A percentile compares a stretch with the other conserved stretches of the same genome.
These are phyloP conservation scores for Gymnocephalus cernua DNA, from an alignment of 2,113 vertebrate genomes.

Conservation along the genomic window DNA sequence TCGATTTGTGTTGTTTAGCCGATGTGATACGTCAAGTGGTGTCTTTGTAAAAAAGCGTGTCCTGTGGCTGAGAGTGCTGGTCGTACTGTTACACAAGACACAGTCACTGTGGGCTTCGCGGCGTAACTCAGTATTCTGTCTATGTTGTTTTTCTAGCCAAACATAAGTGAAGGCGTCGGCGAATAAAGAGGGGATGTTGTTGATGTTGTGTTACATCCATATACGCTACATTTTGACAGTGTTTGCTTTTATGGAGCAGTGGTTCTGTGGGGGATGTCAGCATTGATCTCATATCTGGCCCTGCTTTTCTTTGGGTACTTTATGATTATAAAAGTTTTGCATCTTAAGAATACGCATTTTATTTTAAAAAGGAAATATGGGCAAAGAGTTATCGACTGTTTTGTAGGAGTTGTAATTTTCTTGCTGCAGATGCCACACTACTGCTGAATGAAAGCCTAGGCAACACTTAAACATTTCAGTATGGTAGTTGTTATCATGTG, in stretches of 20 bases:
- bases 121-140: constrained; percentile 31
- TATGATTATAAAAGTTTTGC: not conserved
- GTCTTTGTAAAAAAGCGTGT: constrained; percentile 46
- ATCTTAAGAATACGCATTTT: not conserved
- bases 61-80: constrained; percentile 38
- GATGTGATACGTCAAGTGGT: constrained; percentile 70
- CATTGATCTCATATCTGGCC: constrained; percentile 27
- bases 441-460: constrained; percentile 19
- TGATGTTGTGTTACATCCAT: constrained; percentile 53
- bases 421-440: constrained; percentile 23
- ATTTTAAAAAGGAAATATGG: not conserved
- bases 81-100: constrained; percentile 17
- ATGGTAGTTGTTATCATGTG: constrained; percentile 50
- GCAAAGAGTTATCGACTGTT: not conserved
- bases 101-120: constrained; percentile 6
- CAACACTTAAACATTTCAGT: constrained; percentile 12
- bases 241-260: constrained; percentile 52
- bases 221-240: constrained; percentile 32
- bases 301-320: not conserved
- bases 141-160: constrained; percentile 32
- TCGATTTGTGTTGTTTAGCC: constrained; percentile 78
- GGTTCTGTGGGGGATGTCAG: constrained; percentile 28
- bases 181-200: constrained; percentile 17
- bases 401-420: not conserved
- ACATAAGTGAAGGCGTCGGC: not conserved